Conservation (phyloP, 2,888 invertebrate genomes). For the Stenodera caucasica region DNA sequence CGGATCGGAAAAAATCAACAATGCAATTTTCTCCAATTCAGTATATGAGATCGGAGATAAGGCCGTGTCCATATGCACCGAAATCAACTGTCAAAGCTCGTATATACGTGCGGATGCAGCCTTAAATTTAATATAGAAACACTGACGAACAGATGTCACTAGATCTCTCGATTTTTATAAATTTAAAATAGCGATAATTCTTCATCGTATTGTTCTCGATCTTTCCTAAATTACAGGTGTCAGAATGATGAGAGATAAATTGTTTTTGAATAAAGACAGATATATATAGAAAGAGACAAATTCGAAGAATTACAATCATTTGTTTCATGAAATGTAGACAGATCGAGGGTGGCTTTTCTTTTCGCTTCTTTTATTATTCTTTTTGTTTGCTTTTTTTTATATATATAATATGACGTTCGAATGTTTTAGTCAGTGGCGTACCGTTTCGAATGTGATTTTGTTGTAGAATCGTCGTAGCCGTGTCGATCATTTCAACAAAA, state of each 20-base stretch:
- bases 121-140: too few relatives aligned
- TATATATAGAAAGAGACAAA: neutral
- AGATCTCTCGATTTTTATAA: neutral
- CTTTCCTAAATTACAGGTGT: constrained; percentile 34
- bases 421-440: neutral
- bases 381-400: too few relatives aligned
- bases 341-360: neutral
- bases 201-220: constrained; percentile 15
- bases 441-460: too few relatives aligned
- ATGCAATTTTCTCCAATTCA: too few relatives aligned
- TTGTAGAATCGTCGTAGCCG: too few relatives aligned
- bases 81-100: too few relatives aligned
- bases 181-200: neutral
- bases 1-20: too few relatives aligned
- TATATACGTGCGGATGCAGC: too few relatives aligned
- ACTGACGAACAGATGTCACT: neutral
- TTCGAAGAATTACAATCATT: neutral
- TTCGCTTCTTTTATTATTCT: neutral
- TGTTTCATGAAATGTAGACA: constrained; percentile 2
- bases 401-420: too few relatives aligned
- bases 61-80: too few relatives aligned
- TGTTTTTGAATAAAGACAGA: constrained; percentile 34
- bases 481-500: too few relatives aligned
- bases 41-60: too few relatives aligned
- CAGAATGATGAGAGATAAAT: constrained; percentile 42